Conservation (phyloP, 2,113 vertebrate genomes). For the Hippopotamus amphibius region DNA sequence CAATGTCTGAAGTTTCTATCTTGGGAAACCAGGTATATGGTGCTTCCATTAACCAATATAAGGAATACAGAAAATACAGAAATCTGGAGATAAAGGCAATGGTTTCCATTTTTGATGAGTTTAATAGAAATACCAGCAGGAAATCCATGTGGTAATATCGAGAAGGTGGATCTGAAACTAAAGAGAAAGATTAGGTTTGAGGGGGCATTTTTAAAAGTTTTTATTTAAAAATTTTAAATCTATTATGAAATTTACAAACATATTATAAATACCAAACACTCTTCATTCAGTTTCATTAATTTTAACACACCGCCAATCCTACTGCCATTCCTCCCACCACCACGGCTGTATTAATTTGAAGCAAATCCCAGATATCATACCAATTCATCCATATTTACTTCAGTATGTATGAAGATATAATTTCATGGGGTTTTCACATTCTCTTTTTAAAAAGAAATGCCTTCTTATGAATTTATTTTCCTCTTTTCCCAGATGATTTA, state of each 20-base stretch:
- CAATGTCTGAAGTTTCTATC: not conserved
- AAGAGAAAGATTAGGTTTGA: not conserved
- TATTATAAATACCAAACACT: not conserved
- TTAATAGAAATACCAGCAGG: not conserved
- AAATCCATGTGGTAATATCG: not conserved
- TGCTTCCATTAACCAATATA: not conserved
- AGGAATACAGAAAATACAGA: not conserved
- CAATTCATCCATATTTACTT: not conserved
- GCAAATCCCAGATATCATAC: not conserved
- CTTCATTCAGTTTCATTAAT: not conserved
- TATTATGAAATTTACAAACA: not conserved
- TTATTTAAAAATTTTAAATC: not conserved
- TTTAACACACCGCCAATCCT: not conserved
- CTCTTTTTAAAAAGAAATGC: not conserved
- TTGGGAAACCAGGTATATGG: not conserved
- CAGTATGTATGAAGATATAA: not conserved
- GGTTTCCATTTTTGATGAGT: not conserved
- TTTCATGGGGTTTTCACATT: not conserved
- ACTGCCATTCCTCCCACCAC: not conserved
- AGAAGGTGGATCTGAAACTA: not conserved
- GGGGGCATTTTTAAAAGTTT: not conserved
- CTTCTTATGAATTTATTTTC: not conserved
- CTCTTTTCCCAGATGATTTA: not conserved
- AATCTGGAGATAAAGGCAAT: slow-evolving; percentile 20
- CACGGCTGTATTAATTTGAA: not conserved